Evolutionary conservation across 2,113 vertebrate genomes (phyloP), one percentile per base, ranked within the genome.

Genomic region (Hystrix cristata): DNA sequence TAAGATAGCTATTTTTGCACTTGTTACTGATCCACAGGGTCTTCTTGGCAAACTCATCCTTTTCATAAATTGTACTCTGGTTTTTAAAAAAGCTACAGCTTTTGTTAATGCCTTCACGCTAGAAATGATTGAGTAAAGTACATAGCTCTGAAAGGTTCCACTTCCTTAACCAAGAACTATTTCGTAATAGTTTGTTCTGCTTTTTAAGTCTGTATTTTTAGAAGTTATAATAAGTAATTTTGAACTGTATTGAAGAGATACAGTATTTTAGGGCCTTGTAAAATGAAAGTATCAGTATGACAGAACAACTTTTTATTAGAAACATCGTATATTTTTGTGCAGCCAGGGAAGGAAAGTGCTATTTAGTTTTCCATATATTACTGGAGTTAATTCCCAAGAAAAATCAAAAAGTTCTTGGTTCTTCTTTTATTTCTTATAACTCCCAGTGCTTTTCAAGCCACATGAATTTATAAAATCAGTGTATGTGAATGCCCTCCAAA

Each of bases 281-380:
- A 83, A 88, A 59, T 93, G 60, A 94, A 91, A 82, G 23, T 29
- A 55, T 88, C 62, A 80, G 62, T 81, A 21, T 78, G 34, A 79
- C 43, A 67, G 53, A 80, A 83, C 59, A 78, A 51, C 27, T 87
- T 96, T 95, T 91, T 91, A 79, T 90, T n/a, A 74, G 94, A 65
- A 43, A 76, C 83, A 38, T n/a, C 71, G 59, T 60, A 43, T 51
- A 64, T 27, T 79, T 96, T 80, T 67, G 27, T 89, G 72, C 7
- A 86, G 12, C 16, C 88, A 21, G 67, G 57, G 55, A 84, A 85
- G 57, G 59, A 38, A 94, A 53, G 43, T 80, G 29, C 71, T 31
- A 57, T 59, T 67, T 87, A n/a, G 38, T 76, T 69, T 94, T 97
- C 94, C 6, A 19, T 55, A 51, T 48, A 0, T 87, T 43, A 83